Evolutionary conservation across 2,113 vertebrate species (phyloP).

Genomic region (Datnioides undecimradiatus): DNA sequence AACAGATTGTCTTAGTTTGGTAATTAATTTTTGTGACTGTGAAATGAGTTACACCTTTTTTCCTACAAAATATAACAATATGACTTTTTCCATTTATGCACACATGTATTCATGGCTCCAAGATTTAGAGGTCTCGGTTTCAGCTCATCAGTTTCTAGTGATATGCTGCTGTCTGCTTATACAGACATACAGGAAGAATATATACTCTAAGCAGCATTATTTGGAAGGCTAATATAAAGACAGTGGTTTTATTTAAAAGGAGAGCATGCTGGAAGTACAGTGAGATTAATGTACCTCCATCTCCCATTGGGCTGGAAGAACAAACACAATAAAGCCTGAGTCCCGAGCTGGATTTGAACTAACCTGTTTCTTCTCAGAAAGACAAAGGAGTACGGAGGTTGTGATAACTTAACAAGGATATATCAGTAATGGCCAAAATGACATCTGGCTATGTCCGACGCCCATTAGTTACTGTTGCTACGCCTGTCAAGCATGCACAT

Average conservation of each 20-base stretch:
- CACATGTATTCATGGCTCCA: no score
- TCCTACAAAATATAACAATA: no score
- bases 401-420: neutral
- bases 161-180: no score
- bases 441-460: neutral
- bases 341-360: constrained; percentile 20
- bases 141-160: no score
- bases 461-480: neutral
- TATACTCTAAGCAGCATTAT: neutral
- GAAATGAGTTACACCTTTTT: neutral
- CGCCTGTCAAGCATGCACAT: neutral
- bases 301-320: constrained; percentile 27
- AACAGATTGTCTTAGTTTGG: neutral
- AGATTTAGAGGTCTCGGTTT: no score
- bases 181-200: neutral
- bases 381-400: constrained; percentile 5
- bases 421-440: neutral
- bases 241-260: neutral
- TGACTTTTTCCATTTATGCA: no score
- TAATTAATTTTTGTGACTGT: constrained; percentile 4
- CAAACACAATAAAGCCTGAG: constrained; percentile 25
- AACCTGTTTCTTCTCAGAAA: constrained; percentile 29
- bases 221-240: neutral
- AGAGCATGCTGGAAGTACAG: neutral
- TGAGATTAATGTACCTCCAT: constrained; percentile 7